A percentile compares a stretch with the other conserved stretches of the same genome.
Conservation (phyloP, 2,797 vertebrate species). For the Myotis myotis region DNA sequence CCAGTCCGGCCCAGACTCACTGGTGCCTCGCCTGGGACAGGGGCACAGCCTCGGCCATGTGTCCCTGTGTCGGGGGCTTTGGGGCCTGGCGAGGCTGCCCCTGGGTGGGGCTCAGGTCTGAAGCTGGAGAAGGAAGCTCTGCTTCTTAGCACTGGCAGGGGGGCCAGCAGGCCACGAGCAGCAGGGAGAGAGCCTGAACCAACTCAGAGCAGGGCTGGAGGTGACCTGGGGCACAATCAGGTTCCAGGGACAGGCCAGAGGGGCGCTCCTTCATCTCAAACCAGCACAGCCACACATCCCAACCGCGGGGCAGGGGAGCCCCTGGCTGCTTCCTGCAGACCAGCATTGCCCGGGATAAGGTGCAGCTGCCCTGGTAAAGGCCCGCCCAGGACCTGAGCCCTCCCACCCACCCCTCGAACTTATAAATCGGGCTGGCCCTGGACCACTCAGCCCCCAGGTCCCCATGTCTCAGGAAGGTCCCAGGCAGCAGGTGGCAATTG, state of each 20-base stretch:
- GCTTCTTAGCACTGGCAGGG: not conserved
- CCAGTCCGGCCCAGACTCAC: accelerated
- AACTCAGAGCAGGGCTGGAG: not conserved
- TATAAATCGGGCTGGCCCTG: not conserved
- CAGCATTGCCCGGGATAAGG: not conserved
- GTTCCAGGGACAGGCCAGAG: not conserved
- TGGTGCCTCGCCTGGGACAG: not conserved
- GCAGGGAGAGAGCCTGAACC: not conserved
- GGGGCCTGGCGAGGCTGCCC: not conserved
- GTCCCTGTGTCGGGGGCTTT: not conserved
- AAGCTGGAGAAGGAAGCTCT: not conserved
- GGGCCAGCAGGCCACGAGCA: accelerated
- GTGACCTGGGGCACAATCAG: not conserved
- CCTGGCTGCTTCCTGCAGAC: not conserved
- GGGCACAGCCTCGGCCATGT: not conserved
- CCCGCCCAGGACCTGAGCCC: not conserved
- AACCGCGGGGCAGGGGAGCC: not conserved
- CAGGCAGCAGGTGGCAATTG: not conserved
- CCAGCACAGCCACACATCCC: not conserved
- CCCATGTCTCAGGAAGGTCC: not conserved
- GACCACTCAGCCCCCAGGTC: not conserved
- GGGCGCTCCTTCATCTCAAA: not conserved
- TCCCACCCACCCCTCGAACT: not conserved
- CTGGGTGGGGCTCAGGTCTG: not conserved
- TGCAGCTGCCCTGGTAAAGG: not conserved